A percentile compares a stretch with the other conserved stretches of the same genome.
Conservation (phyloP, 64 coral and sea anemone species). For the Trachythela sp. region DNA sequence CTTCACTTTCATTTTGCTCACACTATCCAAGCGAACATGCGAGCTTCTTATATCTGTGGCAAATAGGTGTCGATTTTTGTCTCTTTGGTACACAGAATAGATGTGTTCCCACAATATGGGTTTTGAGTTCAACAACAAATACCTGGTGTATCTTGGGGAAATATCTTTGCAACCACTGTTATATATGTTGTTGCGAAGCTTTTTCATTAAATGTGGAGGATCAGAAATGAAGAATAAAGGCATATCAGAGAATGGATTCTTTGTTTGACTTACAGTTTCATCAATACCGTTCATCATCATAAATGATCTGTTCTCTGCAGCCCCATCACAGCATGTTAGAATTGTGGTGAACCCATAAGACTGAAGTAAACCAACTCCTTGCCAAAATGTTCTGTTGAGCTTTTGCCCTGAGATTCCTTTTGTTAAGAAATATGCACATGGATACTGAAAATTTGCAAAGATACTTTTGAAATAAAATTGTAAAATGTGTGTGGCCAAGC, state of each 20-base stretch:
- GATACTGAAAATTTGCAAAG: slow-evolving; percentile 4
- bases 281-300: background rate
- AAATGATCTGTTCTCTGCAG: slow-evolving; percentile 1
- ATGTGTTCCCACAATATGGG: background rate
- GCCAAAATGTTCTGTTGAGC: background rate
- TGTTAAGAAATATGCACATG: slow-evolving; percentile 9
- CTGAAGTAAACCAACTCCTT: slow-evolving; percentile 2
- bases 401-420: background rate
- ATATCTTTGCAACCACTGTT: slow-evolving; percentile 14
- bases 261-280: background rate
- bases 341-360: background rate
- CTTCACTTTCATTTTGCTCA: background rate
- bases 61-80: slow-evolving; percentile 12
- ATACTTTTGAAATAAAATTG: background rate
- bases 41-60: background rate
- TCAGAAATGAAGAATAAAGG: background rate
- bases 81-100: background rate
- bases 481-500: background rate
- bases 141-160: background rate
- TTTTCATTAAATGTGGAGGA: slow-evolving; percentile 17
- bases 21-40: background rate
- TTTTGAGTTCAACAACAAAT: background rate
- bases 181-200: background rate
- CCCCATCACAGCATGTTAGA: background rate
- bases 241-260: background rate